These are phyloP conservation scores for Sparidentex hasta DNA, from an alignment of 2,797 vertebrate species.

Conservation along the genomic window DNA sequence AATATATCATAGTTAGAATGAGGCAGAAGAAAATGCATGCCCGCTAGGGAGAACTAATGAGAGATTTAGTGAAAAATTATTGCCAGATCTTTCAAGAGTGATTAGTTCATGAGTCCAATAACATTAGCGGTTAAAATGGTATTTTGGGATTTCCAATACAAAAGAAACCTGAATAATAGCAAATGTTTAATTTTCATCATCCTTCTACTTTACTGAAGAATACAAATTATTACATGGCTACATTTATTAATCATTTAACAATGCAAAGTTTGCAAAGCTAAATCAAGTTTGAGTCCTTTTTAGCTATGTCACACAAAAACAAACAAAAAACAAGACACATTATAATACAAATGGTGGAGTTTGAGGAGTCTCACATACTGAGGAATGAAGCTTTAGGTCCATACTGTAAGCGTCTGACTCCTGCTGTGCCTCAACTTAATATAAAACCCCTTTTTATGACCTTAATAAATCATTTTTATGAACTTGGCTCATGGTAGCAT, in stretches of 20 bases:
- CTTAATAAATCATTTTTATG: constrained; percentile 71
- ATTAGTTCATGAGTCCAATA: constrained; percentile 22
- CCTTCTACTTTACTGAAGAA: constrained; percentile 36
- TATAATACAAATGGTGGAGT: no score
- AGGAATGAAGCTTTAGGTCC: not conserved
- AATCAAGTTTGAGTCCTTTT: no score
- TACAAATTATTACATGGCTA: constrained; percentile 25
- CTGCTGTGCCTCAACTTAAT: constrained; percentile 34
- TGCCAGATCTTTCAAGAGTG: constrained; percentile 19
- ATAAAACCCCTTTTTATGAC: constrained; percentile 58
- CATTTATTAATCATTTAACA: no score
- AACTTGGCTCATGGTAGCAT: constrained; percentile 43
- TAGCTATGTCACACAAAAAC: no score
- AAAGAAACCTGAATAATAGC: constrained; percentile 34
- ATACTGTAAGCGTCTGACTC: constrained; percentile 28
- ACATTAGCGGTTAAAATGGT: constrained; percentile 15
- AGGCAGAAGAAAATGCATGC: constrained; percentile 13
- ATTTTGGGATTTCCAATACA: constrained; percentile 22
- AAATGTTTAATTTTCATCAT: constrained; percentile 28
- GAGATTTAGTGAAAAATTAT: constrained; percentile 19
- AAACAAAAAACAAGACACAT: no score
- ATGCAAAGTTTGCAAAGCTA: no score
- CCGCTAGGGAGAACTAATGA: constrained; percentile 6
- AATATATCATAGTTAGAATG: constrained; percentile 32
- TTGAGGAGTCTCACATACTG: no score